Conservation (phyloP, 2,888 invertebrate genomes). For the Agrochola circellaris region DNA sequence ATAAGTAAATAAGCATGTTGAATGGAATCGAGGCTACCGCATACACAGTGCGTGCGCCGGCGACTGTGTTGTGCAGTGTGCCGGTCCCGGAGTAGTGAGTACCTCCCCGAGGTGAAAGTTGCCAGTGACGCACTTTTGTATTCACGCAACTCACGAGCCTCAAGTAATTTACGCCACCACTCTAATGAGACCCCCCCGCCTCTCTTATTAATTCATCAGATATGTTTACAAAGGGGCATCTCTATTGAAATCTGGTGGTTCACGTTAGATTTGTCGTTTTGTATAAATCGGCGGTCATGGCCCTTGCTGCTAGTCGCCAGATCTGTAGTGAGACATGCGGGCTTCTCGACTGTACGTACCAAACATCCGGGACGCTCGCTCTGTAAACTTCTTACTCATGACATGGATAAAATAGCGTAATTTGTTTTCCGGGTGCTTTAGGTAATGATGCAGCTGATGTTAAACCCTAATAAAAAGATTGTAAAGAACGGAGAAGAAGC, state of each 20-base stretch:
- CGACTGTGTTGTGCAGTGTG: no score
- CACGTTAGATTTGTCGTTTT: slow-evolving; percentile 76
- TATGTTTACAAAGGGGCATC: slow-evolving; percentile 68
- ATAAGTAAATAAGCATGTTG: slow-evolving; percentile 50
- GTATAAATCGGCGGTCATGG: slow-evolving; percentile 82
- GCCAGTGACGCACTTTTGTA: slow-evolving; percentile 87
- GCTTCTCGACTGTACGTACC: slow-evolving; percentile 72
- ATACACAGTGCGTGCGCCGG: slow-evolving; percentile 67
- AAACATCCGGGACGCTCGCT: slow-evolving; percentile 77
- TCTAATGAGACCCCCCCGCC: slow-evolving; percentile 75
- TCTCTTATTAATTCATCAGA: slow-evolving; percentile 74
- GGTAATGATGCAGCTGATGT: not conserved
- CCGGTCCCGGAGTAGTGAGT: slow-evolving; percentile 39
- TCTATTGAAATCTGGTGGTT: slow-evolving; percentile 74
- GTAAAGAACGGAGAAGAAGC: not conserved
- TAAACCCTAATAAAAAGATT: not conserved
- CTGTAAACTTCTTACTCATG: slow-evolving; percentile 44
- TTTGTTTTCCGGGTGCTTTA: slow-evolving; percentile 1
- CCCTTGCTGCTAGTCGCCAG: slow-evolving; percentile 73
- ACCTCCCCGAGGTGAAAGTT: slow-evolving; percentile 86
- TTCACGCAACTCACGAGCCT: slow-evolving; percentile 81
- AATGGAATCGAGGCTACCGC: slow-evolving; percentile 69
- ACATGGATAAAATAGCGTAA: slow-evolving; percentile 31
- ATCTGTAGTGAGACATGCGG: slow-evolving; percentile 80
- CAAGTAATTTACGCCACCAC: slow-evolving; percentile 82